Base-by-base conservation (phyloP, 2,888 invertebrate genomes). In the Drosophila cracens region DNA sequence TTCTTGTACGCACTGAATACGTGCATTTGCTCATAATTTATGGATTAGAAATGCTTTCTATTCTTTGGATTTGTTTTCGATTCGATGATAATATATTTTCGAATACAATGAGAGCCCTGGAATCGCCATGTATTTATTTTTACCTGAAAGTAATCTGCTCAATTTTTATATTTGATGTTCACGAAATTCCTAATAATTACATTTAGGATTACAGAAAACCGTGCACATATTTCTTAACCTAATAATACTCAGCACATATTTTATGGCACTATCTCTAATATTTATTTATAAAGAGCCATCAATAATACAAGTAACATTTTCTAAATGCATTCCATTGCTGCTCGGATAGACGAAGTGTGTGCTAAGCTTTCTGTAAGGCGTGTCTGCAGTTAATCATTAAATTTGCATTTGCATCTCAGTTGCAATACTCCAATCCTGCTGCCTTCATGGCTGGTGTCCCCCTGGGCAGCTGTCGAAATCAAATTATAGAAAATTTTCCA, bases 401-500 rank as follows among this genome's bases (percentile, higher is more conserved):
- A 63, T 21, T 16, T 63, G 16, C 34, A 49, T 64, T 21, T 52
- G 33, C 51, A 36, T 21, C n/a, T 40, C 36, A 31, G 36, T 46
- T 53, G 8, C 54, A 25, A n/a, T 56, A 36, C 18, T 7, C 29
- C 25, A 29, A 33, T 21, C 29, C 43, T 36, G 21, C 0, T 1
- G 27, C 18, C 8, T 16, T 31, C 31, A 11, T 2, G 13, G 7
- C 33, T 0, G 2, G 11, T 31, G 25, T 8, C 3, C 10, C 48
- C 53, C 27, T 7, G 60, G 67, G 36, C 70, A 79, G 51, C 53
- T 72, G 78, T 68, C 61, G 63, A 79, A 89, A 91, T 91, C 83
- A 90, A 90, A 91, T 90, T 87, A 90, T 87, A 71, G 88, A 76
- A 79, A 89, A 89, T 80, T 90, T 89, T 74, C 81, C 86, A 92